Conservation (phyloP, 2,113 vertebrate species). For the Gobiocypris rarus region DNA sequence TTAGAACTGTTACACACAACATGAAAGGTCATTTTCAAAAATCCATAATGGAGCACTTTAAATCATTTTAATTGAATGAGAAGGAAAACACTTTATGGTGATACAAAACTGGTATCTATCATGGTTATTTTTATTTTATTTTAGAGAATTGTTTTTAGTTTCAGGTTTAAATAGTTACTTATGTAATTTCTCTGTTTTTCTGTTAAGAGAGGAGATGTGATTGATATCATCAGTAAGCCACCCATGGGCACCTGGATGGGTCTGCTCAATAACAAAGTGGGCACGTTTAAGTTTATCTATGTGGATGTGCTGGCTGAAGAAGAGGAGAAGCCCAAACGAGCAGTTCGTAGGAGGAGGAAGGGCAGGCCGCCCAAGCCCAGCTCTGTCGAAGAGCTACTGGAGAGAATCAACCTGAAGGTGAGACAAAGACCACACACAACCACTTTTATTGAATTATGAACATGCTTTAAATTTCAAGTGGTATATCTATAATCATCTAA, state of each 20-base stretch:
- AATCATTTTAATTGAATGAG: not conserved
- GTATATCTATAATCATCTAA: not conserved
- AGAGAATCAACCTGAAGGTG: slow-evolving; percentile 95
- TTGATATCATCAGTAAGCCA: slow-evolving; percentile 98
- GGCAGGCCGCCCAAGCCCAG: slow-evolving; percentile 91
- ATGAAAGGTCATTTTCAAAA: too few species aligned
- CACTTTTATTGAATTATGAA: too few species aligned
- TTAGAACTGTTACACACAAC: too few species aligned
- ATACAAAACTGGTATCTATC: not conserved
- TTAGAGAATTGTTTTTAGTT: not conserved
- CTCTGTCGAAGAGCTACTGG: slow-evolving; percentile 95
- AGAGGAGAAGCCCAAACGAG: slow-evolving; percentile 92
- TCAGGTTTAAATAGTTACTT: not conserved
- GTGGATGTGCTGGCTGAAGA: slow-evolving; percentile 94
- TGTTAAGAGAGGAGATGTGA: slow-evolving; percentile 92
- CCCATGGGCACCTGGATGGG: slow-evolving; percentile 99
- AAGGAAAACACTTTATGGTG: not conserved
- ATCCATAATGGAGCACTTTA: not conserved
- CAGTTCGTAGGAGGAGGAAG: slow-evolving; percentile 86
- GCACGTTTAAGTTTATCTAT: slow-evolving; percentile 99
- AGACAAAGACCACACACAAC: slow-evolving; percentile 15
- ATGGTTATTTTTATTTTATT: not conserved
- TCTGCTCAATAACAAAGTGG: slow-evolving; percentile 96
- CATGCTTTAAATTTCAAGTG: not conserved
- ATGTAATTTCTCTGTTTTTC: not conserved